Evolutionary conservation across 2,113 vertebrate species (phyloP).

Genomic region (Hylia prasina): DNA sequence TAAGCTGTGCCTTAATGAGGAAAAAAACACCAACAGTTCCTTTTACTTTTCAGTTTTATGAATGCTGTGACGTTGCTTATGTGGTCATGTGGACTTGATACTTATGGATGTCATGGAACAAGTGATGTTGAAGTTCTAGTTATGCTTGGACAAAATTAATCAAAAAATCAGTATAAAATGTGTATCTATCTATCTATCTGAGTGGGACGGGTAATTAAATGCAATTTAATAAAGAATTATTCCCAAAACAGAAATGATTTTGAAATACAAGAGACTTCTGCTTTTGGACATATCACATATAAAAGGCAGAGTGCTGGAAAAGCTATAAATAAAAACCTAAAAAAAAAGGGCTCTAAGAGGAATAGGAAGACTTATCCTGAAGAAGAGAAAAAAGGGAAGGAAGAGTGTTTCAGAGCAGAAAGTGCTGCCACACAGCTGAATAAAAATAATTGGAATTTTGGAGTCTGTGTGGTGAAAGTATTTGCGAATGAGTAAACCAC

Average conservation of each 20-base stretch:
- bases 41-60: neutral
- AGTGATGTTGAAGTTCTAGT: neutral
- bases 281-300: slow-evolving; percentile 17
- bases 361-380: slow-evolving; percentile 15
- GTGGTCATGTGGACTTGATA: neutral
- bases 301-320: slow-evolving; percentile 21
- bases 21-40: neutral
- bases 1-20: neutral
- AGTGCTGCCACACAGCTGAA: slow-evolving; percentile 41
- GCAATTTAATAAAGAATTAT: slow-evolving; percentile 2
- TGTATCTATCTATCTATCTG: neutral
- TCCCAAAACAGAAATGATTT: neutral
- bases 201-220: neutral
- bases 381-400: slow-evolving; percentile 17
- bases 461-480: slow-evolving; percentile 1
- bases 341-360: neutral
- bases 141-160: neutral
- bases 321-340: neutral
- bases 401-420: neutral
- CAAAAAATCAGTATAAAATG: neutral
- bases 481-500: slow-evolving; percentile 41
- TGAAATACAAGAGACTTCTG: neutral
- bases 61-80: neutral
- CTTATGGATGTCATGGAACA: neutral
- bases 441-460: slow-evolving; percentile 59